Percentiles rank a stretch among this genome's conserved stretches.
phyloP scores from a whole-genome alignment of 2,888 invertebrate species.

The Pollenia angustigena region DNA sequence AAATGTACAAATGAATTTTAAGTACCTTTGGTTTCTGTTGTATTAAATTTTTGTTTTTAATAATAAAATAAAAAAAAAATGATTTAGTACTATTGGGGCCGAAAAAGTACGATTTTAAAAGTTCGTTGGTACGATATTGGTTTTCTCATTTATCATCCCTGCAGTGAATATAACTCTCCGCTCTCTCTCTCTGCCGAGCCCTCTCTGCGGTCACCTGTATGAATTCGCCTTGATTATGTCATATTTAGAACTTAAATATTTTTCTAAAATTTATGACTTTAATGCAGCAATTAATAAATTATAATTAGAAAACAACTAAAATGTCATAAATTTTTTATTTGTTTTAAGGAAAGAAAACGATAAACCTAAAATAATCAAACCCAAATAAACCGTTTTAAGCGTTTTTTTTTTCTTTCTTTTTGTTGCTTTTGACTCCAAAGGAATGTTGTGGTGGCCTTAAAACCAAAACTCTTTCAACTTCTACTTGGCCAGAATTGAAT shows the following conservation, averaged over 20 bases:
- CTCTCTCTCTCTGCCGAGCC: no score
- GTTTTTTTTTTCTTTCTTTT: neutral
- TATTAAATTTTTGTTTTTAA: no score
- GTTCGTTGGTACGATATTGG: no score
- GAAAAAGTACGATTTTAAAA: no score
- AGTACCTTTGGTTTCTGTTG: no score
- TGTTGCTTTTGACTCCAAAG: neutral
- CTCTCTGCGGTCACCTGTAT: no score
- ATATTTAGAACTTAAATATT: neutral
- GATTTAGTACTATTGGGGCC: no score
- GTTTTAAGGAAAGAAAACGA: neutral
- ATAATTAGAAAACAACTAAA: constrained; percentile 22
- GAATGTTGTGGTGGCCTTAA: constrained; percentile 34
- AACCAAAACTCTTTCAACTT: neutral
- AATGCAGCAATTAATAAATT: constrained; percentile 28
- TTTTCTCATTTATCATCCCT: no score
- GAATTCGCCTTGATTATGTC: no score
- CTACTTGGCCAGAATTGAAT: constrained; percentile 20
- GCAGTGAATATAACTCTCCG: no score
- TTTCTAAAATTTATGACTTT: constrained; percentile 30
- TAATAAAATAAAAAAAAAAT: no score
- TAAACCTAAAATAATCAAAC: neutral
- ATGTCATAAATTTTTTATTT: constrained; percentile 34
- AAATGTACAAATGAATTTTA: no score
- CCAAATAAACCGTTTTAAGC: constrained; percentile 32